Conservation (phyloP, 2,797 vertebrate species). For the Crenuchus spilurus region DNA sequence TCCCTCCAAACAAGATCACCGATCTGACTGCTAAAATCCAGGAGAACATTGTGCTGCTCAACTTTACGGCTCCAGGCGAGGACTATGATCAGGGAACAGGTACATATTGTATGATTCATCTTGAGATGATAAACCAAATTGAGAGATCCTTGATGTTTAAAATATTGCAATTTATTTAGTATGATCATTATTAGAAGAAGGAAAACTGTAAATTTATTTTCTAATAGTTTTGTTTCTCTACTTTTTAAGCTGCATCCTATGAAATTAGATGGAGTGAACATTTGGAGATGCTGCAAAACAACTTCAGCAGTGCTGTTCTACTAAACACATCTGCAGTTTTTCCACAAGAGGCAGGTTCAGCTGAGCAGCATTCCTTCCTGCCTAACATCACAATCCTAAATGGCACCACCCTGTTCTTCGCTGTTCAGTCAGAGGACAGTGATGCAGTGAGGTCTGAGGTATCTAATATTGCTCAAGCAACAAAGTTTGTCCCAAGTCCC, state of each 20-base stretch:
- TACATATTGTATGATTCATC: slow-evolving; percentile 45
- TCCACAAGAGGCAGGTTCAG: slow-evolving; percentile 61
- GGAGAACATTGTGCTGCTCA: slow-evolving; percentile 61
- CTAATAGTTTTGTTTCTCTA: neutral
- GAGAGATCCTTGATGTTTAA: too few species aligned
- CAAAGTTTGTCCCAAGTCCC: slow-evolving; percentile 40
- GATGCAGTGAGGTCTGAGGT: slow-evolving; percentile 56
- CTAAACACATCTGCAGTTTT: slow-evolving; percentile 61
- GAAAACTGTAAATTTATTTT: too few species aligned
- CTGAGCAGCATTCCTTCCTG: slow-evolving; percentile 64
- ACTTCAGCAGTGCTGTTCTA: slow-evolving; percentile 60
- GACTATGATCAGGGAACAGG: slow-evolving; percentile 69
- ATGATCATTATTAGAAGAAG: too few species aligned
- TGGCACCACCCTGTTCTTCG: slow-evolving; percentile 63
- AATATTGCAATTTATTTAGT: too few species aligned
- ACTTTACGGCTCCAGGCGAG: slow-evolving; percentile 71
- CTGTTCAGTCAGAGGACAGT: slow-evolving; percentile 59
- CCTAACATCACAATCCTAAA: slow-evolving; percentile 49
- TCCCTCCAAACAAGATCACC: slow-evolving; percentile 71
- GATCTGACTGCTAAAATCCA: slow-evolving; percentile 63
- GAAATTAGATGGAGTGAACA: slow-evolving; percentile 70
- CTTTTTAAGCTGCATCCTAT: slow-evolving; percentile 68
- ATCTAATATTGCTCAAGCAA: slow-evolving; percentile 67
- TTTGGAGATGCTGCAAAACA: slow-evolving; percentile 57
- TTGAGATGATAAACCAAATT: too few species aligned